Evolutionary conservation across 2,113 vertebrate genomes (phyloP).

Genomic region (Glaucidium brasilianum): DNA sequence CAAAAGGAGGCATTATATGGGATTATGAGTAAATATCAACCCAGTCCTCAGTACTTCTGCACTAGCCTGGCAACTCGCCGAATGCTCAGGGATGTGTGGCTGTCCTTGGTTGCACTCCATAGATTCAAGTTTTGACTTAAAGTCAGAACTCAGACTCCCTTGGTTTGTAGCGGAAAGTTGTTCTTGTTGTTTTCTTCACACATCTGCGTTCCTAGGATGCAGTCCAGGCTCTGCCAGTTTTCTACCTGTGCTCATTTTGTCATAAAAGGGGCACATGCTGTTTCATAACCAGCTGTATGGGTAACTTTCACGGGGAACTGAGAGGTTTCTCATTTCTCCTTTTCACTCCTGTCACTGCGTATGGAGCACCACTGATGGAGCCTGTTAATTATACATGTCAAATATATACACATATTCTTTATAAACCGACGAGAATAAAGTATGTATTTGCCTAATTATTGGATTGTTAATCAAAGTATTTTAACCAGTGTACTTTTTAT

Average conservation of each 20-base stretch:
- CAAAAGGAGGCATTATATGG: neutral
- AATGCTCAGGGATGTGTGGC: neutral
- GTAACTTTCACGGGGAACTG: neutral
- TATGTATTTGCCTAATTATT: neutral
- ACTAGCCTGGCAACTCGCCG: rapidly evolving
- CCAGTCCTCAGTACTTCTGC: neutral
- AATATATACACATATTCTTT: neutral
- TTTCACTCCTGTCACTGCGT: neutral
- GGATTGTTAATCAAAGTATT: neutral
- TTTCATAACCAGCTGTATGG: neutral
- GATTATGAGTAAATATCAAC: neutral
- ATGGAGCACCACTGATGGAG: neutral
- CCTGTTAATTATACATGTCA: neutral
- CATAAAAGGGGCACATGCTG: neutral
- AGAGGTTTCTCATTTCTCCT: neutral
- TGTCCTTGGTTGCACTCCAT: neutral
- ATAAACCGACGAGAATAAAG: neutral
- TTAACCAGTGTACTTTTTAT: neutral
- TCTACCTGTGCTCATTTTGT: neutral
- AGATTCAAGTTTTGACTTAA: neutral
- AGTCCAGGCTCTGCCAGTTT: neutral
- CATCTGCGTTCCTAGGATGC: neutral
- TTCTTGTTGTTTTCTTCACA: neutral
- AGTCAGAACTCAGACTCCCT: neutral
- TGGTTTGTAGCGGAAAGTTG: neutral